These are phyloP conservation scores for Leucophenga maculata DNA, from an alignment of 2,888 invertebrate genomes.

Conservation along the genomic window DNA sequence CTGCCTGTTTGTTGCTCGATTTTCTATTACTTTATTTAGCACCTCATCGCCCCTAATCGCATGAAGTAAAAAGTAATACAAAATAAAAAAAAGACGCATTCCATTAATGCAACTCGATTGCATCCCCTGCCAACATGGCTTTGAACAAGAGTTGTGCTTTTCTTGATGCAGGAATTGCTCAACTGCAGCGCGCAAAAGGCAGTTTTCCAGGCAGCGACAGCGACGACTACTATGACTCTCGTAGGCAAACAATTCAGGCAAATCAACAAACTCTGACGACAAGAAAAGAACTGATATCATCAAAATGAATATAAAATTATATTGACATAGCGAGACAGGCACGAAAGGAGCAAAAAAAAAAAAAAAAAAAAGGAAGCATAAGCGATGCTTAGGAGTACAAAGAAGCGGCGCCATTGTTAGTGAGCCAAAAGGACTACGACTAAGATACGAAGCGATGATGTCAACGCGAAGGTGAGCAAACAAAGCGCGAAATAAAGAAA, in stretches of 20 bases:
- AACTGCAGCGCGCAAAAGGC: slow-evolving; percentile 49
- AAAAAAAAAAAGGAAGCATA: slow-evolving; percentile 18
- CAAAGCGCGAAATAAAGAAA: slow-evolving; percentile 56
- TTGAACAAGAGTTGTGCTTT: slow-evolving; percentile 55
- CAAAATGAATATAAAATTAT: slow-evolving; percentile 63
- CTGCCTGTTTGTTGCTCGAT: slow-evolving; percentile 5
- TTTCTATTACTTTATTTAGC: neutral
- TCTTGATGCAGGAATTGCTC: slow-evolving; percentile 53
- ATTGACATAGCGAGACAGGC: slow-evolving; percentile 41
- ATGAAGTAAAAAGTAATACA: too few relatives aligned
- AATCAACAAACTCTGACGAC: slow-evolving; percentile 25
- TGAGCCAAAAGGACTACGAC: neutral
- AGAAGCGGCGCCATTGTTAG: neutral
- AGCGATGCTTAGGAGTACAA: neutral
- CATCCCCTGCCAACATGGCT: slow-evolving; percentile 33
- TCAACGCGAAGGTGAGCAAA: slow-evolving; percentile 52
- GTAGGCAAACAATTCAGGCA: slow-evolving; percentile 24
- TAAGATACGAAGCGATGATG: slow-evolving; percentile 24
- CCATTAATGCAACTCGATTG: slow-evolving; percentile 48
- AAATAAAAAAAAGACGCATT: neutral
- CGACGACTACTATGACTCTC: slow-evolving; percentile 5
- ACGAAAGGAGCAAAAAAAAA: neutral
- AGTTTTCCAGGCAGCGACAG: slow-evolving; percentile 8
- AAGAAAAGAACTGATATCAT: slow-evolving; percentile 49
- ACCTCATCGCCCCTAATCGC: too few relatives aligned